Base-by-base conservation (phyloP, 2,797 vertebrate genomes). In the Melanotaenia maccullochi region DNA sequence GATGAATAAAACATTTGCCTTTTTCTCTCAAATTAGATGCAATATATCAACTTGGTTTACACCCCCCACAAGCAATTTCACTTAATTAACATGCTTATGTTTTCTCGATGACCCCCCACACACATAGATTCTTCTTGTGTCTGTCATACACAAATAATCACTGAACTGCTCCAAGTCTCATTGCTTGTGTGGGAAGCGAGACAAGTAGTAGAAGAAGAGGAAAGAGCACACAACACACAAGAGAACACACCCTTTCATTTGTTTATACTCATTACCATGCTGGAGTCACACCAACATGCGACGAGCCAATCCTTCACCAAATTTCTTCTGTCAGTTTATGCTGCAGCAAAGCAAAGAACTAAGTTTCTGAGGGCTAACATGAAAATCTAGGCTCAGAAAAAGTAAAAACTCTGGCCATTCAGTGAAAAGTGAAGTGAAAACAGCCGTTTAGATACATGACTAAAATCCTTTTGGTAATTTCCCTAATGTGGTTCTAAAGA, bases 101-200 rank as follows among this genome's bases (percentile, higher is more conserved):
- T 92, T 92, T 89, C 83, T 81, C 68, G 71, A 75, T 78, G 75
- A 79, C 28, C 28, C 28, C 28, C 22, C 33, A 90, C 89, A 85
- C 59, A 49, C 82, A 79, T 85, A 89, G 88, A 91, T 83, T 86
- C 79, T 88, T 88, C 82, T 78, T 13, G 51, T 59, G 64, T 85
- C 90, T 88, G 91, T 93, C 85, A 90, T 83, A 90, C 87, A 90
- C 91, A 93, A 92, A 93, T 90, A 94, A 93, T 92, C 89, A 91
- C 90, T 77, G 81, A 93, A 87, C 68, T 47, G 78, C 88, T 92
- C 76, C 64, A 65, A 73, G 85, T 84, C 56, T 63, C 44, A 75
- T 74, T 85, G 81, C 52, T 79, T 73, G 85, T 79, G 89, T 89
- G 85, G 88, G 90, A 85, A 84, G 82, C 60, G 76, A 77, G 75